Conservation (phyloP, 2,797 vertebrate genomes). For the Danio aesculapii region DNA sequence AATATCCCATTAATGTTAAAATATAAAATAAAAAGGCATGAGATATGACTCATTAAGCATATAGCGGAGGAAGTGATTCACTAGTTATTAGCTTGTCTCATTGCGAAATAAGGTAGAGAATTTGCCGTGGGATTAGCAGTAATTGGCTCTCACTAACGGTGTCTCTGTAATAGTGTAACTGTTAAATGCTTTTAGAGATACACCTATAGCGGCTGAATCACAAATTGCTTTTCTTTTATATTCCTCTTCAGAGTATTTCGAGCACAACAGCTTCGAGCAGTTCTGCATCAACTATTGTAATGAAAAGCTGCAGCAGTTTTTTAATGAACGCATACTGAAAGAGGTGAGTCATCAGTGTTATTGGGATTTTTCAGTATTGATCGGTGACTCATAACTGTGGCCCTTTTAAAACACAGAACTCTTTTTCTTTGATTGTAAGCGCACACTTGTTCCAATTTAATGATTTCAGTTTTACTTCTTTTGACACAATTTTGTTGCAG, state of each 20-base stretch:
- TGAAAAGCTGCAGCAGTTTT: slow-evolving; percentile 99
- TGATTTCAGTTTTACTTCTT: slow-evolving; percentile 33
- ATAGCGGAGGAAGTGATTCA: background rate
- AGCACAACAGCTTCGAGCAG: slow-evolving; percentile 99
- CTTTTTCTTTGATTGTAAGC: background rate
- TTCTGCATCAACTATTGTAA: slow-evolving; percentile 99
- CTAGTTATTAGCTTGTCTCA: slow-evolving; percentile 1
- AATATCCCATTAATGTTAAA: background rate
- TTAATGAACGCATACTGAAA: slow-evolving; percentile 99
- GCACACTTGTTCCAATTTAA: background rate
- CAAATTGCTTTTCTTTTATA: slow-evolving; percentile 36
- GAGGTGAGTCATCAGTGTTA: slow-evolving; percentile 81
- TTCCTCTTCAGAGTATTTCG: slow-evolving; percentile 91
- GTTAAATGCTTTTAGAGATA: slow-evolving; percentile 27
- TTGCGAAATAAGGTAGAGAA: background rate
- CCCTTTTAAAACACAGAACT: background rate
- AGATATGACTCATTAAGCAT: background rate
- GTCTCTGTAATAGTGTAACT: background rate
- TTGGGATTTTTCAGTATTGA: slow-evolving; percentile 23
- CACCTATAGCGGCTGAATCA: slow-evolving; percentile 6
- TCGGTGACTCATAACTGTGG: background rate
- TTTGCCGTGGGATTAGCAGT: background rate
- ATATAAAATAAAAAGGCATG: background rate
- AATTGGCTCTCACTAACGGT: slow-evolving; percentile 23
- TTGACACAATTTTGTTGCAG: slow-evolving; percentile 10